Evolutionary conservation across 2,797 vertebrate species (phyloP).

Genomic region (Tachyglossus aculeatus): DNA sequence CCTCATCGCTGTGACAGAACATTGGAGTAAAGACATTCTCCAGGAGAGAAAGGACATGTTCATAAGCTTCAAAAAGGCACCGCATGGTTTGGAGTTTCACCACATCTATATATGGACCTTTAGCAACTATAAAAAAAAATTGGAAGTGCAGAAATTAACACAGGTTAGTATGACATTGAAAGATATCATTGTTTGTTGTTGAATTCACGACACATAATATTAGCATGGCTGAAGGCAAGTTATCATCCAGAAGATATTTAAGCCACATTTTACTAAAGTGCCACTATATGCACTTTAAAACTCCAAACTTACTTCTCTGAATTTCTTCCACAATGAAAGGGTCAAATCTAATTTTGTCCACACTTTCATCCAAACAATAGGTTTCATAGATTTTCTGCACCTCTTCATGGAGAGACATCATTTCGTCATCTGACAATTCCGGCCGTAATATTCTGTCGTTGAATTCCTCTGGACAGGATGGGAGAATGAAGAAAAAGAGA

Average conservation of each 20-base stretch:
- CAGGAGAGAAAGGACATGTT: conserved; percentile 92
- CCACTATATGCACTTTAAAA: neutral
- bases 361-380: conserved; percentile 93
- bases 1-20: conserved; percentile 97
- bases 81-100: conserved; percentile 91
- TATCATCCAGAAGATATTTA: neutral
- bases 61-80: conserved; percentile 96
- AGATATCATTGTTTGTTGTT: conserved; percentile 13
- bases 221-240: too few species aligned
- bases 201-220: conserved; percentile 20
- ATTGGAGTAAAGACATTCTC: conserved; percentile 95
- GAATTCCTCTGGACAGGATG: conserved; percentile 87
- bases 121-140: conserved; percentile 78
- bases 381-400: conserved; percentile 89
- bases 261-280: conserved; percentile 19
- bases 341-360: conserved; percentile 94
- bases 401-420: conserved; percentile 85
- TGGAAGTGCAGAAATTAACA: conserved; percentile 17
- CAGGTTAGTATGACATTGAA: conserved; percentile 10
- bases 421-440: conserved; percentile 87
- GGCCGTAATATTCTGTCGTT: conserved; percentile 92
- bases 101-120: conserved; percentile 83
- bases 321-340: conserved; percentile 91
- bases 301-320: conserved; percentile 80
- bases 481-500: conserved; percentile 11